A percentile compares a stretch with the other conserved stretches of the same genome.
Evolutionary conservation across 2,888 invertebrate species (phyloP).

Genomic region (Aspidiotus rigidus): DNA sequence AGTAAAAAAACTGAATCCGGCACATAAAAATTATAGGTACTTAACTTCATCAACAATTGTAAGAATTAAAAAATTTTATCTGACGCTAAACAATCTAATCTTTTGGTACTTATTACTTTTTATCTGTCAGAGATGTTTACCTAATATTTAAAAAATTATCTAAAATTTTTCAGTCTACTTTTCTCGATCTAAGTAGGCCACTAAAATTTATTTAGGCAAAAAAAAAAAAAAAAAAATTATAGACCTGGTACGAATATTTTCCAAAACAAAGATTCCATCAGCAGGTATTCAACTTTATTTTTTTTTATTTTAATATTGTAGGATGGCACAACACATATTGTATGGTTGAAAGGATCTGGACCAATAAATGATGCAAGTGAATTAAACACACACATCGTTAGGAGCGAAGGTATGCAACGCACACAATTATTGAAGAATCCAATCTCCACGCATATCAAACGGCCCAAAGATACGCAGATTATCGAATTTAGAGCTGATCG

Average conservation of each 20-base stretch:
- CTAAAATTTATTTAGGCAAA: too few relatives aligned
- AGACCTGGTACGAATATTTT: not conserved
- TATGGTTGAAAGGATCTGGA: slow-evolving; percentile 73
- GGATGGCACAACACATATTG: slow-evolving; percentile 81
- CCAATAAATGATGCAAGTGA: slow-evolving; percentile 60
- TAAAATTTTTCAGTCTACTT: too few relatives aligned
- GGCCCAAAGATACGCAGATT: slow-evolving; percentile 48
- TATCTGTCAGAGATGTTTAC: too few relatives aligned
- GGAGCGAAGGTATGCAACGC: slow-evolving; percentile 64
- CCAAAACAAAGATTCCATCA: not conserved
- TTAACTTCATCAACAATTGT: too few relatives aligned
- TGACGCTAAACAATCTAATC: too few relatives aligned
- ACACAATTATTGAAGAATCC: slow-evolving; percentile 58
- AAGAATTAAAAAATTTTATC: too few relatives aligned
- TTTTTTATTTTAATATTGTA: slow-evolving; percentile 41
- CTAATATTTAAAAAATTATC: too few relatives aligned
- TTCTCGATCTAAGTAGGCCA: too few relatives aligned
- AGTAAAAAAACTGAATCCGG: too few relatives aligned
- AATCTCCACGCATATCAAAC: slow-evolving; percentile 43
- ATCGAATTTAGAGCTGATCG: slow-evolving; percentile 55
- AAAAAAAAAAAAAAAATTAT: not conserved
- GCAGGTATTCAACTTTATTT: not conserved
- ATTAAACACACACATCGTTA: slow-evolving; percentile 51
- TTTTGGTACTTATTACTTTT: too few relatives aligned
- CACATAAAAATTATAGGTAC: too few relatives aligned